Percentiles rank a stretch among this genome's conserved stretches.
phyloP scores from a whole-genome alignment of 2,888 invertebrate species.

The Caenorhabditis parvicauda region DNA sequence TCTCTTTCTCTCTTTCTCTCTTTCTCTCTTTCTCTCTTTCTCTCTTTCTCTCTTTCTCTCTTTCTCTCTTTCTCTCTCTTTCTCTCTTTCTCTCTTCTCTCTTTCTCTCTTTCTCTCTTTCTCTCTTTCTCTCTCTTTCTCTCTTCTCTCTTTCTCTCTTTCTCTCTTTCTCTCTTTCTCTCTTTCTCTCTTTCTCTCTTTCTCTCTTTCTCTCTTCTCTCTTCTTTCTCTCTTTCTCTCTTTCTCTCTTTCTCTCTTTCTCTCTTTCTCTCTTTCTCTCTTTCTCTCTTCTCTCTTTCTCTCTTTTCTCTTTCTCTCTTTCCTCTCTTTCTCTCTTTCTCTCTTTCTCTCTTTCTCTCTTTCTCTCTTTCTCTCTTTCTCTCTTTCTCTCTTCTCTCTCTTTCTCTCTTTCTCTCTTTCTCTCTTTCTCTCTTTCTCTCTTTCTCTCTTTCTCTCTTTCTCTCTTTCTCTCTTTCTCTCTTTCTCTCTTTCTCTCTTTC shows the following conservation, averaged over 20 bases:
- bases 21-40: constrained; percentile 1
- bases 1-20: constrained; percentile 2
- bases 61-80: neutral
- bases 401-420: neutral
- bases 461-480: no score
- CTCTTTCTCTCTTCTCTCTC: constrained; percentile 6
- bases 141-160: neutral
- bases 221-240: neutral
- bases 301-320: no score
- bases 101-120: constrained; percentile 3
- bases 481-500: no score
- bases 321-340: constrained; percentile 10
- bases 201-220: neutral
- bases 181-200: constrained; percentile 7
- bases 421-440: constrained; percentile 2
- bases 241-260: neutral
- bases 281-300: constrained; percentile 5
- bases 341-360: neutral
- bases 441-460: neutral
- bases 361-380: constrained; percentile 4
- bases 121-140: constrained; percentile 1
- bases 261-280: constrained; percentile 1
- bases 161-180: neutral
- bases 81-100: neutral
- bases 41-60: neutral